Evolutionary conservation across 2,888 invertebrate genomes (phyloP).

Genomic region (Tanytarsus gracilentus): DNA sequence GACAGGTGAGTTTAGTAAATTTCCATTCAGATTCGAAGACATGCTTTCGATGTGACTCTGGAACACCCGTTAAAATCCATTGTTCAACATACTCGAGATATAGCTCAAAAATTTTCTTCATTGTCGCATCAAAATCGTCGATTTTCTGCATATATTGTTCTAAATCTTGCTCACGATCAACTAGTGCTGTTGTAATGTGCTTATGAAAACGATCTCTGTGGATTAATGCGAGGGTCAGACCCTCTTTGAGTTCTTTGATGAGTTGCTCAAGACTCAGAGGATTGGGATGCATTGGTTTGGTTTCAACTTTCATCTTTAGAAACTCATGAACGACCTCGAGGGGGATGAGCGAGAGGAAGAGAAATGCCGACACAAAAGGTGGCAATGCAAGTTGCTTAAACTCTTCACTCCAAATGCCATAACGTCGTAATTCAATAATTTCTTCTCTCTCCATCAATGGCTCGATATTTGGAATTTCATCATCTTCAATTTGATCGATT

Average conservation of each 20-base stretch:
- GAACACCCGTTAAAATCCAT: slow-evolving; percentile 56
- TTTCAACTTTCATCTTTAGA: slow-evolving; percentile 72
- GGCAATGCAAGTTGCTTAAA: slow-evolving; percentile 69
- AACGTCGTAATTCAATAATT: slow-evolving; percentile 43
- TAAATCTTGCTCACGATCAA: slow-evolving; percentile 44
- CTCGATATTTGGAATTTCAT: slow-evolving; percentile 32
- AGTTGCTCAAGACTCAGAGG: slow-evolving; percentile 78
- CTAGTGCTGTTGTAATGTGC: slow-evolving; percentile 53
- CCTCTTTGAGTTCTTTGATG: slow-evolving; percentile 84
- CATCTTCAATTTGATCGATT: slow-evolving; percentile 44
- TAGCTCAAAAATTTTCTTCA: slow-evolving; percentile 65
- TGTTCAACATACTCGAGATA: slow-evolving; percentile 80
- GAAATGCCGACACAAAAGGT: slow-evolving; percentile 73
- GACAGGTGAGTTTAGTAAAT: slow-evolving; percentile 69
- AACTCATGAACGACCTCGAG: slow-evolving; percentile 91
- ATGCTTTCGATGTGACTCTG: slow-evolving; percentile 52
- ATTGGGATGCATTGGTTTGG: slow-evolving; percentile 72
- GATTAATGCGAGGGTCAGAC: slow-evolving; percentile 70
- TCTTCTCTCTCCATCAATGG: slow-evolving; percentile 31
- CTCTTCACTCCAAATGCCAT: slow-evolving; percentile 70
- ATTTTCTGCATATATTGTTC: slow-evolving; percentile 52
- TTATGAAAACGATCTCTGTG: slow-evolving; percentile 68
- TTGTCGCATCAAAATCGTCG: slow-evolving; percentile 65
- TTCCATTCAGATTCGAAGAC: slow-evolving; percentile 80
- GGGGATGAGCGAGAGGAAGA: slow-evolving; percentile 76